Percentiles rank a stretch among this genome's conserved stretches.
phyloP scores from a whole-genome alignment of 2,797 vertebrate species.

The Mormyrops attenuatus region DNA sequence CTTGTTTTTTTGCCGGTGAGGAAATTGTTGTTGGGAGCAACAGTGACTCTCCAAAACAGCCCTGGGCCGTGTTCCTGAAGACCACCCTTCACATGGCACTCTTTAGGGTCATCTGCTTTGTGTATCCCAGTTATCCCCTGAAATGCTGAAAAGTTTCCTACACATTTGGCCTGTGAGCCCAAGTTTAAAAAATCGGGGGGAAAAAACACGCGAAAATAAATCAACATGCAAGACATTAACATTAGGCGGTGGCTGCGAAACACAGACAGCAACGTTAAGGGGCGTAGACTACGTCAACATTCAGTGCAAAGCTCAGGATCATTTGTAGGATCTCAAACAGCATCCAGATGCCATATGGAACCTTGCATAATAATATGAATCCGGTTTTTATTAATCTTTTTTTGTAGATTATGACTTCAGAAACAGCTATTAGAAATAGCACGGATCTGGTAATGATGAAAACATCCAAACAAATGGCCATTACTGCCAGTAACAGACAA shows the following conservation, averaged over 20 bases:
- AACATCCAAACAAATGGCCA: background rate
- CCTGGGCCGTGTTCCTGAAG: background rate
- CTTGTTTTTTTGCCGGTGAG: background rate
- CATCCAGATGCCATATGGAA: background rate
- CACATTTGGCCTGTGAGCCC: background rate
- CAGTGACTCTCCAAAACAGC: slow-evolving; percentile 17
- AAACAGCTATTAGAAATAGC: background rate
- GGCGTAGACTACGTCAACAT: background rate
- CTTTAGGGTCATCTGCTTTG: background rate
- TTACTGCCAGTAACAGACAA: background rate
- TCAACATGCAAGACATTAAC: background rate
- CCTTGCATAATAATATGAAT: background rate
- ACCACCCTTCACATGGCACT: slow-evolving; percentile 6
- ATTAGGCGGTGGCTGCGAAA: background rate
- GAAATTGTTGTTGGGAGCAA: background rate
- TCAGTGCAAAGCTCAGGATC: background rate
- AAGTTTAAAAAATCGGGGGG: background rate
- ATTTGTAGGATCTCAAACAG: background rate
- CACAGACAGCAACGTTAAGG: background rate
- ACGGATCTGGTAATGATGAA: background rate
- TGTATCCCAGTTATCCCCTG: background rate
- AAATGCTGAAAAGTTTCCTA: background rate
- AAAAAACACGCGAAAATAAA: background rate
- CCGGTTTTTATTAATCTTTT: background rate
- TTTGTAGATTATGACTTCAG: background rate